These are phyloP conservation scores for Adelognathus sp. DNA, from an alignment of 2,888 invertebrate genomes.

Conservation along the genomic window DNA sequence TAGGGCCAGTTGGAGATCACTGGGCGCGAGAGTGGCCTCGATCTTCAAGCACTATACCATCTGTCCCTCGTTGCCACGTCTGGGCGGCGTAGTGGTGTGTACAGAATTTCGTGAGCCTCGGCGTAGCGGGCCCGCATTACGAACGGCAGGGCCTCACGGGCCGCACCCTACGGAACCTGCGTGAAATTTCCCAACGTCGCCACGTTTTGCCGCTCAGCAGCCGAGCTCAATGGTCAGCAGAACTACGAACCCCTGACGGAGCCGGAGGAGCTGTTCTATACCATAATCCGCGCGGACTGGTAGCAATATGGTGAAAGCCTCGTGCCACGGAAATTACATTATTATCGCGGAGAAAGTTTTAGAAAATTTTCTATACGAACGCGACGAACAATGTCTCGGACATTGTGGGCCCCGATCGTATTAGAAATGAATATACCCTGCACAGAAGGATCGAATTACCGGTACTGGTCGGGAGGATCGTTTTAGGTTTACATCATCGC, in stretches of 20 bases:
- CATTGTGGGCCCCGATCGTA: too few species aligned
- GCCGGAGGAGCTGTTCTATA: conserved; percentile 12
- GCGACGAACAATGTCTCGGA: too few species aligned
- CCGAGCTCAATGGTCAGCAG: background rate
- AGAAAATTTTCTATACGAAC: too few species aligned
- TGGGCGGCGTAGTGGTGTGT: conserved; percentile 67
- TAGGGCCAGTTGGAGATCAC: conserved; percentile 46
- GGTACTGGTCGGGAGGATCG: too few species aligned
- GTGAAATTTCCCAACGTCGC: conserved; percentile 60
- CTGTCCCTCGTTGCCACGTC: conserved; percentile 76
- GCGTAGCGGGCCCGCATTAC: conserved; percentile 2
- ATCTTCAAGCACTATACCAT: conserved; percentile 61
- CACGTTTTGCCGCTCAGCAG: background rate
- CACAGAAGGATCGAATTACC: too few species aligned
- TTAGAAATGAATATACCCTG: too few species aligned
- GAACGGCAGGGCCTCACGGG: conserved; percentile 40
- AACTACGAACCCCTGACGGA: conserved; percentile 26
- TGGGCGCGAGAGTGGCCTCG: conserved; percentile 24
- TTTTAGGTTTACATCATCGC: too few species aligned
- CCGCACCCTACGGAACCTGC: conserved; percentile 12
- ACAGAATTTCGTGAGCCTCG: conserved; percentile 52
- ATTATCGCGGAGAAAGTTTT: too few species aligned
- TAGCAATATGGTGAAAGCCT: conserved; percentile 21
- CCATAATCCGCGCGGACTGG: conserved; percentile 36
- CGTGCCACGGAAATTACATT: background rate